phyloP scores from a whole-genome alignment of 2,888 invertebrate genomes.

The Latheticus oryzae region DNA sequence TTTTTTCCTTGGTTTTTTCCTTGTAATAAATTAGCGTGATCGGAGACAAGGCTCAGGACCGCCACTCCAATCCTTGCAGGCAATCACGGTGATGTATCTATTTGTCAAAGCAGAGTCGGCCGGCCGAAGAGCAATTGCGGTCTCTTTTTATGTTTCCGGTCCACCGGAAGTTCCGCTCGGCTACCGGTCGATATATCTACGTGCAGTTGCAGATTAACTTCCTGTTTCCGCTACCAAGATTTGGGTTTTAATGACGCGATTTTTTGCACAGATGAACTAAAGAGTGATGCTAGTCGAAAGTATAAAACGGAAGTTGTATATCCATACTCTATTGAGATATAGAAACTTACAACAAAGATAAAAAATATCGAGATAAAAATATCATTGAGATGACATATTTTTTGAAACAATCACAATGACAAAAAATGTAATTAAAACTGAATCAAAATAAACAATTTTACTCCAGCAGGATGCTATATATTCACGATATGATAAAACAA shows the following conservation, averaged over 20 bases:
- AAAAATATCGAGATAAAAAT: too few relatives aligned
- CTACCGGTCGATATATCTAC: constrained; percentile 66
- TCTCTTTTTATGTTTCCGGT: constrained; percentile 67
- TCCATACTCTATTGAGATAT: too few relatives aligned
- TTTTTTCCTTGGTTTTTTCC: constrained; percentile 7
- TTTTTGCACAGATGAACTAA: too few relatives aligned
- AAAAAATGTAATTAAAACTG: too few relatives aligned
- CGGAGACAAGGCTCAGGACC: constrained; percentile 38
- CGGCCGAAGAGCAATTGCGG: constrained; percentile 64
- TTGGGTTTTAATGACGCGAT: constrained; percentile 59
- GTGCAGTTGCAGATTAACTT: constrained; percentile 67
- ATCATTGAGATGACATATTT: too few relatives aligned
- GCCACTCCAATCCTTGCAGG: constrained; percentile 43
- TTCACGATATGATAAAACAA: too few relatives aligned
- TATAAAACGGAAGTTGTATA: too few relatives aligned
- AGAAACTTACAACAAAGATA: too few relatives aligned
- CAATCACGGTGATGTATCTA: constrained; percentile 54
- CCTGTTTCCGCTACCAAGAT: constrained; percentile 64
- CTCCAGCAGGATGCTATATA: too few relatives aligned
- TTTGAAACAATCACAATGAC: too few relatives aligned
- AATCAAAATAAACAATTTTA: too few relatives aligned
- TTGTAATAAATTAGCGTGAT: constrained; percentile 36
- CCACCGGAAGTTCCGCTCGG: constrained; percentile 66
- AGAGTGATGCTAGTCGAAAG: too few relatives aligned
- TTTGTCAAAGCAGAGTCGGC: constrained; percentile 60